Conservation (phyloP, 37 sponge, comb jelly and placozoan genomes). For the Corticium candelabrum region DNA sequence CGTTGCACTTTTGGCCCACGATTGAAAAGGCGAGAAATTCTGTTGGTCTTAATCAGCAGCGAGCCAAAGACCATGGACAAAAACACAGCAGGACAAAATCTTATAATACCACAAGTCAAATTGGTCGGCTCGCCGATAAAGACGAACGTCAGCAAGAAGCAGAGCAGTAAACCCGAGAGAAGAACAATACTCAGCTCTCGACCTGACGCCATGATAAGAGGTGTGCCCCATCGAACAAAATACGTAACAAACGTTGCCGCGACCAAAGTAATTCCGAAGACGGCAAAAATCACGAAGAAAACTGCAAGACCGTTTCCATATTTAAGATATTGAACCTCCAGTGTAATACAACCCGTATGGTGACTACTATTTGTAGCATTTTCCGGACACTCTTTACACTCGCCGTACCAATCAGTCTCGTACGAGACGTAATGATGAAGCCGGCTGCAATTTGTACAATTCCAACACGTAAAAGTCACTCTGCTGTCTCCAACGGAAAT, state of each 20-base stretch:
- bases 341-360: constrained; percentile 18
- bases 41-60: constrained; percentile 43
- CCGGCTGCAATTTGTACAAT: constrained; percentile 8
- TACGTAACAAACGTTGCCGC: constrained; percentile 21
- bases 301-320: constrained; percentile 22
- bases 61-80: constrained; percentile 42
- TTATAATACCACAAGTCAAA: constrained; percentile 26
- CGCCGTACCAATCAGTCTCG: not conserved
- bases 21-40: constrained; percentile 57
- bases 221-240: constrained; percentile 13
- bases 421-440: not conserved
- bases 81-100: constrained; percentile 30
- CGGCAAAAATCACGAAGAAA: constrained; percentile 16
- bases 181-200: constrained; percentile 52
- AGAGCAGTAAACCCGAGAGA: constrained; percentile 32
- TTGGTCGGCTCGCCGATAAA: constrained; percentile 29
- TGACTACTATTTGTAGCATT: constrained; percentile 44
- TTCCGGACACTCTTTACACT: constrained; percentile 40
- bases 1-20: not conserved
- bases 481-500: no score
- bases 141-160: constrained; percentile 34
- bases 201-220: constrained; percentile 48
- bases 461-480: not conserved
- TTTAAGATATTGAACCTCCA: constrained; percentile 17
- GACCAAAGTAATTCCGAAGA: constrained; percentile 23